A percentile compares a stretch with the other conserved stretches of the same genome.
Evolutionary conservation across 2,797 vertebrate species (phyloP).

Genomic region (Mormyrus proboscirostris): DNA sequence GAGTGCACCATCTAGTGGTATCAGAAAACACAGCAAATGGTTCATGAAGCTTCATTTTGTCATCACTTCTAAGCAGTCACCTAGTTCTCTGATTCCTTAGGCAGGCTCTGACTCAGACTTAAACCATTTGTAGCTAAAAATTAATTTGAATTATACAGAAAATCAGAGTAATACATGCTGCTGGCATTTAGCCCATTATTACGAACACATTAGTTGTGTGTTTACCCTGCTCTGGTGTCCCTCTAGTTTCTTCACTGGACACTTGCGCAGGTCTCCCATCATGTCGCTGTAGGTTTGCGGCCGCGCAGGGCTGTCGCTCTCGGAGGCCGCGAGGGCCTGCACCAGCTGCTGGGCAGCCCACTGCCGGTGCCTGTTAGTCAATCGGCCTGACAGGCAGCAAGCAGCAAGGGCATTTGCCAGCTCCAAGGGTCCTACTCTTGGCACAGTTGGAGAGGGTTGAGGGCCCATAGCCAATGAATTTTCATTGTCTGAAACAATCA

Average conservation of each 20-base stretch:
- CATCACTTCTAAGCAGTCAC: not conserved
- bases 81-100: not conserved
- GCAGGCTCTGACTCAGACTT: not conserved
- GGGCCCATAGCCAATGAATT: conserved; percentile 46
- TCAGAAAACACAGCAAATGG: not conserved
- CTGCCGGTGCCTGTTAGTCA: conserved; percentile 63
- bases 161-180: not conserved
- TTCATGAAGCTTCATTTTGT: not conserved
- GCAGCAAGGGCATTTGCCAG: conserved; percentile 69
- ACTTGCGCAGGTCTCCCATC: conserved; percentile 66
- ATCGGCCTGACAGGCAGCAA: conserved; percentile 64
- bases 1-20: not conserved
- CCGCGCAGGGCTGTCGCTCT: conserved; percentile 53
- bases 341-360: conserved; percentile 72
- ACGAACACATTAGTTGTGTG: not conserved
- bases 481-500: conserved; percentile 42
- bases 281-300: conserved; percentile 71
- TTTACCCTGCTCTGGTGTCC: conserved; percentile 68
- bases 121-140: not conserved
- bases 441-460: conserved; percentile 47
- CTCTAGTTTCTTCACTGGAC: conserved; percentile 66
- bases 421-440: conserved; percentile 64
- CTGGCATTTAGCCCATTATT: not conserved
- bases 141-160: not conserved
- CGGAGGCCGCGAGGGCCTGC: conserved; percentile 59